Evolutionary conservation across 1,140 invertebrate genomes (phyloP), one percentile per base, ranked within the genome.

Genomic region (Cydia splendana): DNA sequence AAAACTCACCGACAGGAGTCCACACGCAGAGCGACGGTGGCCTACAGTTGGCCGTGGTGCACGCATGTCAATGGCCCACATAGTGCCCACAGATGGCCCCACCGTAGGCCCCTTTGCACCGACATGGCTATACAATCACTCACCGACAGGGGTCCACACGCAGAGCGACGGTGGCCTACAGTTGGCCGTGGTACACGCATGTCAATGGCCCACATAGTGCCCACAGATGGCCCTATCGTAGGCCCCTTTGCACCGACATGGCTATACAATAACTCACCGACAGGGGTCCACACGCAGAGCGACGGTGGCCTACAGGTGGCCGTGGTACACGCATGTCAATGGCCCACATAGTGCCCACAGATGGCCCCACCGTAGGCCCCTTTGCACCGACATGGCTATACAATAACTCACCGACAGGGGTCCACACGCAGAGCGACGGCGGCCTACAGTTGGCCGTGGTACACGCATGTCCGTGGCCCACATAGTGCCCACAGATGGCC

Each of bases 391-490:
- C 45, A 18, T 38, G 45, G 74, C 42, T 2, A 18, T 12, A 10
- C n/a, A 1, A 42, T 74, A 2, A 34, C 3, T 34, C 30, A 34
- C 6, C 6, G 30, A 34, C 30, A 4, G 30, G 30, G 4, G 6
- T 34, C 28, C 28, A 28, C 30, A 34, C 30, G 30, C 30, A 5
- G 30, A 34, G 30, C 38, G 83, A 76, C 48, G 81, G 30, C 73
- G 82, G 82, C 5, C 92, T 85, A 79, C 96, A 96, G 65, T 95
- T 34, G 0, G 93, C 94, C 38, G 93, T 93, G 1, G 89, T 85
- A 85, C 96, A 97, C 5, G 94, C 93, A 90, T 96, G 95, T 77
- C 94, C 94, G 76, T 94, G 90, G 2, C 93, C 92, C 7, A 95
- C 89, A 77, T 94, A 94, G 79, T 89, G 79, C 20, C 91, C 86